phyloP scores from a whole-genome alignment of 2,888 invertebrate genomes.

The Rhagophthalmus giganteus region DNA sequence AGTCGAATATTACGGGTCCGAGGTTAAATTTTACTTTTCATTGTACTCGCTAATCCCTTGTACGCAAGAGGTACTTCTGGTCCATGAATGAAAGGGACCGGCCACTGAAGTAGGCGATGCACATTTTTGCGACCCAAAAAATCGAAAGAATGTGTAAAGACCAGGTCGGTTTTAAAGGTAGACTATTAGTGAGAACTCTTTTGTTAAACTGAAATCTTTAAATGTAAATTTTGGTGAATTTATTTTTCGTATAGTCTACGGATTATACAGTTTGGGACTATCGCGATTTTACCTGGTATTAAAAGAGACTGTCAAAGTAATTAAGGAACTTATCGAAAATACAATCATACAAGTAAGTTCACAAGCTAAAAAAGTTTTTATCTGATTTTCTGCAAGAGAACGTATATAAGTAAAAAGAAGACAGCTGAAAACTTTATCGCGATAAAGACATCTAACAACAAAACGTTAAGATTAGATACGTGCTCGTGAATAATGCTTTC shows the following conservation, averaged over 20 bases:
- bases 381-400: slow-evolving; percentile 16
- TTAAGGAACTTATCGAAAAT: too few species aligned
- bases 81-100: slow-evolving; percentile 46
- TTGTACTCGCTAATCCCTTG: slow-evolving; percentile 41
- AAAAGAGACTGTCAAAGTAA: too few species aligned
- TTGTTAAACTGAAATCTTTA: slow-evolving; percentile 15
- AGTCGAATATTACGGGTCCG: slow-evolving; percentile 16
- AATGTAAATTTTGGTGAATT: too few species aligned
- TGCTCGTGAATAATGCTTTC: slow-evolving; percentile 28
- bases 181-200: slow-evolving; percentile 17
- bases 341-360: slow-evolving; percentile 25
- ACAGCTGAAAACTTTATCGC: slow-evolving; percentile 29
- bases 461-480: slow-evolving; percentile 29
- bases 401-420: slow-evolving; percentile 9
- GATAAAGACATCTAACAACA: slow-evolving; percentile 20
- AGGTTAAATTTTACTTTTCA: slow-evolving; percentile 34
- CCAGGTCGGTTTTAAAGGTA: slow-evolving; percentile 13
- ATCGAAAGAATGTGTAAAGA: slow-evolving; percentile 21
- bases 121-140: slow-evolving; percentile 48
- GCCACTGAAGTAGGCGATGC: slow-evolving; percentile 51
- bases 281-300: too few species aligned
- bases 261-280: too few species aligned
- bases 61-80: slow-evolving; percentile 45
- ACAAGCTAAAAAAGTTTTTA: slow-evolving; percentile 22
- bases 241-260: too few species aligned